Base-by-base conservation (phyloP, 64 coral and sea anemone genomes). In the Porites lutea region DNA sequence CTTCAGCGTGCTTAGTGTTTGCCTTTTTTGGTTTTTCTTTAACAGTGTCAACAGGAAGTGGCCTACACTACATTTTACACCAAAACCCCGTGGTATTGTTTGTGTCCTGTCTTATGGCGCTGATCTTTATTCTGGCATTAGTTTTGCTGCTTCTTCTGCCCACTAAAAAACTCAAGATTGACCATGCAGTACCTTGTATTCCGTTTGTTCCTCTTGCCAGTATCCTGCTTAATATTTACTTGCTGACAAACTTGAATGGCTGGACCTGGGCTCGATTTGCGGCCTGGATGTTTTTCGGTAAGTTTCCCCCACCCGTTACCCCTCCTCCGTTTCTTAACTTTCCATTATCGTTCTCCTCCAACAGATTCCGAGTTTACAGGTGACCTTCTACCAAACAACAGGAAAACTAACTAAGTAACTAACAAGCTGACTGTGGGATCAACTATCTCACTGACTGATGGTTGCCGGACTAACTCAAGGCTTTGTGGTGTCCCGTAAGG, bases 231-330 rank as follows among this genome's bases (percentile, higher is more conserved):
- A 93, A 93, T 79, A 85, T 87, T 53, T 93, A 93, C 55, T n/a
- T 93, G 11, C 59, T 93, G 74, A 93, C 91, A 37, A 93, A 87
- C 49, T 52, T 93, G 61, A 87, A 82, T 50, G 12, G 75, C 5
- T 65, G 83, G 45, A 93, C 91, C 6, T 93, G 91, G 91, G 91
- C 91, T 4, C 83, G 91, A 8, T 87, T 93, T n/a, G 52, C 91
- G 67, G 83, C 73, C 52, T 93, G 91, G 91, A 82, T 85, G 58
- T 93, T 93, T 87, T 46, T 93, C 20, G 91, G 91, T 93, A 48
- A 87, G 81, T 77, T 37, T 37, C 27, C 27, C 27, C 27, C 27
- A 37, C 27, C 27, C 27, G 27, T 0, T 37, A 37, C 27, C 1
- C 27, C 27, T 37, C 27, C 27, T 37, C 27, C 27, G 27, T 37